Evolutionary conservation across 2,113 vertebrate genomes (phyloP), one percentile per base, ranked within the genome.

Genomic region (Eulemur rufifrons): DNA sequence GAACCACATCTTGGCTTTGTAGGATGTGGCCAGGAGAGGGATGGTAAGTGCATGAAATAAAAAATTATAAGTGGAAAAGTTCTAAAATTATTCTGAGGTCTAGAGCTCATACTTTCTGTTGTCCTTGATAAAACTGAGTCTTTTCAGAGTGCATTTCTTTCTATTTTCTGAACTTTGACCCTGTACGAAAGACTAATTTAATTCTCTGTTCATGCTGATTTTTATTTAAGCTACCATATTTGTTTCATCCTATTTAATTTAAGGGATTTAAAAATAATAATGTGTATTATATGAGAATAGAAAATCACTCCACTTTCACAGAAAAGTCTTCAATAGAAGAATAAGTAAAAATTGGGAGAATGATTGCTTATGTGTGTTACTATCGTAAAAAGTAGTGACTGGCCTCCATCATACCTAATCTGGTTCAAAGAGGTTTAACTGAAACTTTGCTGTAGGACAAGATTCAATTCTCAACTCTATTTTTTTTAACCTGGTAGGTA

Each of bases 371-470:
- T 64, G 32, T 68, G 9, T 63, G 10, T 84, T 77, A 71, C 87
- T 89, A 69, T 52, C 50, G 81, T 66, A 61, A 87, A 73, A 82
- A 50, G 18, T 5, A n/a, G 12, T 56, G 45, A 85, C 37, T 73
- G 39, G 73, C 11, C 21, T 71, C 20, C 12, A 7, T 77, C 25
- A 56, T 61, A 56, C 1, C 39, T 54, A 15, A 52, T 45, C 54
- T 83, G 20, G 20, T 54, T 94, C 68, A 76, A 83, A 54, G 56
- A 95, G 45, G 25, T 34, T 59, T 54, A 52, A 54, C 5, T 91
- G 76, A 97, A 98, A 81, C 27, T 89, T 97, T 56, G 20, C 14
- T 91, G 37, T 78, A 54, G 96, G 61, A 85, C 4, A 87, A 93
- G 25, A 2, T 86, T 81, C 21, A 88, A 82, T 90, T 78, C 5